Base-by-base conservation (phyloP, 1,140 invertebrate species). In the Phthorimaea operculella region DNA sequence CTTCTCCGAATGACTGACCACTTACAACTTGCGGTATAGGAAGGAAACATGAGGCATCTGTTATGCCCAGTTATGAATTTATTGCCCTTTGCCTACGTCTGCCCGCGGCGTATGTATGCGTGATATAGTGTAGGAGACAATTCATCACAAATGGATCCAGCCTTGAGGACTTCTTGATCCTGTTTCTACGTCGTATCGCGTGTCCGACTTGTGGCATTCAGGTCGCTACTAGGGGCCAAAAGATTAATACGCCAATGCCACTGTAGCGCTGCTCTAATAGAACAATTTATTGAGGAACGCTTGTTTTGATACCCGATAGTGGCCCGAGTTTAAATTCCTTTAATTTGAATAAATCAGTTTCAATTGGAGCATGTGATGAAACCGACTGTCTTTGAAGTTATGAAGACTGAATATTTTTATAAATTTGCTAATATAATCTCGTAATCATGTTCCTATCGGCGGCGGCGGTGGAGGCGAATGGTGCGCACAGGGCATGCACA, bases 161-260 rank as follows among this genome's bases (percentile, higher is more conserved):
- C 81, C 79, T 84, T 84, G 78, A 66, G 71, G 67, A 73, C 75
- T 75, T 75, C 74, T 82, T 80, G 74, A 76, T 79, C 70, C 68
- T 70, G 74, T 76, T 79, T 70, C 76, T 79, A 74, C 75, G 75
- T 74, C 59, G 65, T 76, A 72, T 79, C 66, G 65, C 68, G 59
- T 74, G 70, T 74, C 64, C 62, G 62, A 55, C 54, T 60, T 65
- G 61, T 66, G 66, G 57, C 74, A 79, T 80, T 75, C 72, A 70
- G 75, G 68, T 68, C 67, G 61, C 58, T 57, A 53, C 57, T 55
- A 58, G 60, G 60, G 60, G 60, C 21, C 54, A 62, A 58, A 67
- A 60, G 34, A 62, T 60, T 63, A 68, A 60, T 66, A 58, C 44
- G 15, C 15, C 44, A 47, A 16, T 47, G 44, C 44, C 44, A 15